Percentiles rank a stretch among this genome's conserved stretches.
These are phyloP conservation scores for Drosophila kanapiae DNA, from an alignment of 1,140 invertebrate species.

Conservation along the genomic window DNA sequence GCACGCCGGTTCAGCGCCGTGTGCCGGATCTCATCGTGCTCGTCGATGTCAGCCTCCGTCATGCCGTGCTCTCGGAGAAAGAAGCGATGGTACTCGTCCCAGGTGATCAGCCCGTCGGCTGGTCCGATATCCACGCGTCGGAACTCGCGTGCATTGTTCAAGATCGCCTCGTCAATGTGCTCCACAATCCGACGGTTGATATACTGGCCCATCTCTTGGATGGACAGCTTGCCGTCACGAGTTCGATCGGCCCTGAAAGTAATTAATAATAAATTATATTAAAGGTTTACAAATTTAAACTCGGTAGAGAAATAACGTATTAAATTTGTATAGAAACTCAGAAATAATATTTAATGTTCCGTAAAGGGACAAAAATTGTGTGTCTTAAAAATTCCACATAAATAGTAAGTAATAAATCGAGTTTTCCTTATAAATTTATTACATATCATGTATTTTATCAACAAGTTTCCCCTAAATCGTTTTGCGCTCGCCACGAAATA, in stretches of 20 bases:
- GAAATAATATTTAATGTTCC: not conserved
- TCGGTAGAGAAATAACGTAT: no score
- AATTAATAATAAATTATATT: not conserved
- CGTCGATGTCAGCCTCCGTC: conserved; percentile 88
- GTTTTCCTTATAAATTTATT: not conserved
- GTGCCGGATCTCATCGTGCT: conserved; percentile 89
- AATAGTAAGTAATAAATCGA: not conserved
- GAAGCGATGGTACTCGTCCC: conserved; percentile 92
- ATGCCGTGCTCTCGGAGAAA: conserved; percentile 90
- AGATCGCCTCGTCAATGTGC: conserved; percentile 90
- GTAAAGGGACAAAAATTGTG: not conserved
- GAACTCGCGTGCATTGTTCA: conserved; percentile 91
- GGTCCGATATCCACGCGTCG: conserved; percentile 90
- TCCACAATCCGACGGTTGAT: conserved; percentile 91
- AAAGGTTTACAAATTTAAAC: not conserved
- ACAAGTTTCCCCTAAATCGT: not conserved
- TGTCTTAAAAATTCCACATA: not conserved
- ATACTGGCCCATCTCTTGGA: conserved; percentile 90
- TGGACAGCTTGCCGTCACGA: conserved; percentile 87
- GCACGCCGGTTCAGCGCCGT: conserved; percentile 84
- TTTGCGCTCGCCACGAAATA: not conserved
- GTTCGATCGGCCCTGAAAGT: conserved; percentile 89
- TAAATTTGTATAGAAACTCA: not conserved
- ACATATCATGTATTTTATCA: not conserved
- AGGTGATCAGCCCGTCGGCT: conserved; percentile 91